Evolutionary conservation across 2,888 invertebrate genomes (phyloP).

Genomic region (Ichneumoninae sp.): DNA sequence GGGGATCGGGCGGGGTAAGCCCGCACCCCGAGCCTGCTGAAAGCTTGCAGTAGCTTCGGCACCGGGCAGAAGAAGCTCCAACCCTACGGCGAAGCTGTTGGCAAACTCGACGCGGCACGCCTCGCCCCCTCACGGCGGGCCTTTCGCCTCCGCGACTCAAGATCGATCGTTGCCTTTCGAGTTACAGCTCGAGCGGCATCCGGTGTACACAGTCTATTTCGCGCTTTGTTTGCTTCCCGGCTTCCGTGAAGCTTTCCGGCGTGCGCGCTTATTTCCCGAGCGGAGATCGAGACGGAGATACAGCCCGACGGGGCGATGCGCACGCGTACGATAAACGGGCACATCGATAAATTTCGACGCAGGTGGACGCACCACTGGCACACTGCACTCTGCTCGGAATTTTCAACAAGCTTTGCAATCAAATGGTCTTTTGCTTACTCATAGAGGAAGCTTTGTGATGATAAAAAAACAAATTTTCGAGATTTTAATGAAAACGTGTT

Average conservation of each 20-base stretch:
- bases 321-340: slow-evolving; percentile 12
- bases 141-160: slow-evolving; percentile 52
- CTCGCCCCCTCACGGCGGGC: slow-evolving; percentile 34
- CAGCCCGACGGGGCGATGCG: slow-evolving; percentile 38
- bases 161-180: slow-evolving; percentile 72
- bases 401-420: neutral
- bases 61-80: slow-evolving; percentile 44
- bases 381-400: neutral
- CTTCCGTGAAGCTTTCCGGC: slow-evolving; percentile 62
- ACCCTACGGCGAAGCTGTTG: slow-evolving; percentile 58
- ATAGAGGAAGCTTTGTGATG: too few relatives aligned
- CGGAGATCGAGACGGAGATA: slow-evolving; percentile 47
- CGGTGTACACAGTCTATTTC: slow-evolving; percentile 72
- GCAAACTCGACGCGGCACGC: slow-evolving; percentile 52
- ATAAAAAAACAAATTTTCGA: too few relatives aligned
- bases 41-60: slow-evolving; percentile 40
- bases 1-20: slow-evolving; percentile 37
- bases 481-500: too few relatives aligned
- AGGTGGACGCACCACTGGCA: neutral
- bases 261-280: slow-evolving; percentile 44
- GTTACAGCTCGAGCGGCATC: slow-evolving; percentile 67
- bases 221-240: slow-evolving; percentile 70
- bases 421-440: neutral
- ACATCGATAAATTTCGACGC: neutral
- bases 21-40: slow-evolving; percentile 7